Base-by-base conservation (phyloP, 2,797 vertebrate species). In the Scarus forsteni region DNA sequence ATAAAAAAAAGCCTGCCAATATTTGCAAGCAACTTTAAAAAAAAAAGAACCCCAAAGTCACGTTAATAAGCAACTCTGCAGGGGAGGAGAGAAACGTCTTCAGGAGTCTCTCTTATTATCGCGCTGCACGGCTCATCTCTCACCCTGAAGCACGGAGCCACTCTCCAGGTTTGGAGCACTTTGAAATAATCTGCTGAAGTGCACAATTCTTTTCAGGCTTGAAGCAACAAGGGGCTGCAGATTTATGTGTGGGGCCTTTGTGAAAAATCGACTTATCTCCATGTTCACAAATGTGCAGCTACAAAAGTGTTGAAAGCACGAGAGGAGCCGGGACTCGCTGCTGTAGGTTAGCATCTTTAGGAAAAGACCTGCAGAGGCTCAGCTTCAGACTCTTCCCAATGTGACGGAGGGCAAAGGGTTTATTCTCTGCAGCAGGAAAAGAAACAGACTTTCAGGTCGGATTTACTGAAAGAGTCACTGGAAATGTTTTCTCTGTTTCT, bases 151-250 rank as follows among this genome's bases (percentile, higher is more conserved):
- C 81, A 52, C 60, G 65, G n/a, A 67, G 52, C 61, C 70, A 42
- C 66, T 83, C 65, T 73, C 59, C 65, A 77, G 55, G 61, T 62
- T 83, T 73, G 58, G 62, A 73, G 51, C 19, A 55, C 77, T 83
- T 77, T 77, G 63, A 79, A 79, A 80, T 73, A 76, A 82, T 74
- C 34, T 84, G 81, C 76, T 81, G 68, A 87, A 65, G 45, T 55
- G 70, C 16, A 45, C 65, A 49, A 49, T 66, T 81, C 63, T 44
- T 34, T 70, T 12, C 45, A 63, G 42, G 12, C 43, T 60, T 1
- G 14, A 50, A 38, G 54, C 58, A 14, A 49, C 15, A 19, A 3
- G n/a, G 43, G 16, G 42, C 8, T 19, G 60, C 5, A 0, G 5
- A 15, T 35, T 1, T 5, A n/a, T 35, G 5, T 12, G 13, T 55